A percentile compares a stretch with the other conserved stretches of the same genome.
Conservation (phyloP, 1,140 invertebrate genomes). For the Cotesia glomerata region DNA sequence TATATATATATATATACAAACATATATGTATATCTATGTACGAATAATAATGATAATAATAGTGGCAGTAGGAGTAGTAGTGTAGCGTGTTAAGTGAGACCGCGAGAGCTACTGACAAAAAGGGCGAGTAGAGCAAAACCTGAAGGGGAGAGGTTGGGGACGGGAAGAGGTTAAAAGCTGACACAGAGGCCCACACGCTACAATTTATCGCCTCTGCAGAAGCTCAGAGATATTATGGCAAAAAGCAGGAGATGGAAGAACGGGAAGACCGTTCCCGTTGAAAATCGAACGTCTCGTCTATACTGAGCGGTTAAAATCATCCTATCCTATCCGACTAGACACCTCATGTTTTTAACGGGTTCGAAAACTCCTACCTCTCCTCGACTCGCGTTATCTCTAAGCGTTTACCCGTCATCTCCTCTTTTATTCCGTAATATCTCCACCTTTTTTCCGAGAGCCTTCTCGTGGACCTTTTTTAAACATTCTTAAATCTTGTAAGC, state of each 20-base stretch:
- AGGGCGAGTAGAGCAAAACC: too few relatives aligned
- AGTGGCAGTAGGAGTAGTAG: too few relatives aligned
- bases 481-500: too few relatives aligned
- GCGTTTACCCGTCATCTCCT: not conserved
- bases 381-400: not conserved
- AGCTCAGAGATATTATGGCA: not conserved
- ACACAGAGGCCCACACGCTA: slow-evolving; percentile 8
- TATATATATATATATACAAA: too few relatives aligned
- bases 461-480: too few relatives aligned
- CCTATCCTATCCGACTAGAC: not conserved
- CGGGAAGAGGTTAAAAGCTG: not conserved
- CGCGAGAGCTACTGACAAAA: not conserved
- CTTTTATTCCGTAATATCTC: too few relatives aligned
- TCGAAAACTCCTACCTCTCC: not conserved
- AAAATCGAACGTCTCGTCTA: not conserved
- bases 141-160: too few relatives aligned
- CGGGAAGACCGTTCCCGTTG: not conserved
- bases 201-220: slow-evolving; percentile 2
- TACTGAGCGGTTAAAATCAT: not conserved
- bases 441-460: too few relatives aligned
- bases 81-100: too few relatives aligned
- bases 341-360: too few relatives aligned
- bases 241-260: not conserved
- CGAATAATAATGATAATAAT: too few relatives aligned
- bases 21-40: too few relatives aligned